phyloP scores from a whole-genome alignment of 1,140 invertebrate genomes.

The Cecropterus lyciades region DNA sequence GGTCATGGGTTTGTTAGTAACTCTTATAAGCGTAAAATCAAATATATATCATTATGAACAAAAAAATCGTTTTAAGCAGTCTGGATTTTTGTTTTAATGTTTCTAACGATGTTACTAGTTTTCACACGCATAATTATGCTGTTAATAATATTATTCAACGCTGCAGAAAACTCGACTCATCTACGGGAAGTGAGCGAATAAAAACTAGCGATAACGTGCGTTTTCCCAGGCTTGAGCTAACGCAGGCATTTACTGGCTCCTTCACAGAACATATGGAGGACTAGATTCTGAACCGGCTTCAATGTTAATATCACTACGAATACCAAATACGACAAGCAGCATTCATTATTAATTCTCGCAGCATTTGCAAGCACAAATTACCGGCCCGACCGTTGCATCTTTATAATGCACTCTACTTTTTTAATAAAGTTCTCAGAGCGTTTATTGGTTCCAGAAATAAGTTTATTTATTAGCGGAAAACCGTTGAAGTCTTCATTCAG shows the following conservation, averaged over 20 bases:
- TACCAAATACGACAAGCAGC: conserved; percentile 55
- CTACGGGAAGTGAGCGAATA: conserved; percentile 5
- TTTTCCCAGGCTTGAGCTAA: conserved; percentile 13
- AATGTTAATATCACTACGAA: conserved; percentile 57
- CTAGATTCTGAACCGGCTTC: conserved; percentile 55
- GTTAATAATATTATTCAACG: conserved; percentile 3
- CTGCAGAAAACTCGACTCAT: conserved; percentile 1
- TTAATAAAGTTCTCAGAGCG: not conserved
- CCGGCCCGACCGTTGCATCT: conserved; percentile 16
- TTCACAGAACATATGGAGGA: conserved; percentile 51
- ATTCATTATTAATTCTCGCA: conserved; percentile 41
- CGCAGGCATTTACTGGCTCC: conserved; percentile 13
- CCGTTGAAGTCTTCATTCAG: not conserved
- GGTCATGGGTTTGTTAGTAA: no score
- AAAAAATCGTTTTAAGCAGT: no score
- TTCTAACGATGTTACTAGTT: no score
- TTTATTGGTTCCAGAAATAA: not conserved
- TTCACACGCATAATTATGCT: no score
- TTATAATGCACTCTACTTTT: conserved; percentile 21
- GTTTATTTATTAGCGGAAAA: not conserved
- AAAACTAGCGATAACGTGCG: conserved; percentile 7
- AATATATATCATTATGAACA: no score
- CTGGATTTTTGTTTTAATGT: no score
- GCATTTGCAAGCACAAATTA: conserved; percentile 40
- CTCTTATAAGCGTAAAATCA: no score